Percentiles rank a stretch among this genome's conserved stretches.
Evolutionary conservation across 2,888 invertebrate species (phyloP).

Genomic region (Amblyjoppa fuscipennis): DNA sequence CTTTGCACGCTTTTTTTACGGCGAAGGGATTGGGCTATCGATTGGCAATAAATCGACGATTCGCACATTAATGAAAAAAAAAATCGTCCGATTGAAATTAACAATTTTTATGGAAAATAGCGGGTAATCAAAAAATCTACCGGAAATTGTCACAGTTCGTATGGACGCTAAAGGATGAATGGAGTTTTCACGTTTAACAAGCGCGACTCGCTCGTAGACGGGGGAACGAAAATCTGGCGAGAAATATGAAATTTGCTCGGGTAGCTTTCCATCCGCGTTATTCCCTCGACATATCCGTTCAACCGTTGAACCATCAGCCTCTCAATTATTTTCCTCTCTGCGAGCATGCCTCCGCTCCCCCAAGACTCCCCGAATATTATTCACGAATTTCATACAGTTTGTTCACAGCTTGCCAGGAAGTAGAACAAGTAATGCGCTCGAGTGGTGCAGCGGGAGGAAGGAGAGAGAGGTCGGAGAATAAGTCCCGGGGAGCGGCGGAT

Average conservation of each 20-base stretch:
- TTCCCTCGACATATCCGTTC: neutral
- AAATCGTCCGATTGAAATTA: neutral
- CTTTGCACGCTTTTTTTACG: neutral
- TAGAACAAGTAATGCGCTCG: constrained; percentile 22
- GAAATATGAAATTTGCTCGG: neutral
- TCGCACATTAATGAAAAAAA: too few relatives aligned
- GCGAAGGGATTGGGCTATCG: neutral
- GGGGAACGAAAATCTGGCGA: too few relatives aligned
- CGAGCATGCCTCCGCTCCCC: neutral
- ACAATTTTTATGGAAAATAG: neutral
- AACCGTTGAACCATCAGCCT: constrained; percentile 4
- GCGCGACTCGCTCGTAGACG: too few relatives aligned
- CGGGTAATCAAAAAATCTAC: neutral
- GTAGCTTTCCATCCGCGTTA: neutral
- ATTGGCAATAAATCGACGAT: neutral
- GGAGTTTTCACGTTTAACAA: neutral
- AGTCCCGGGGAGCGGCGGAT: constrained; percentile 13
- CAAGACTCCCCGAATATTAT: constrained; percentile 35
- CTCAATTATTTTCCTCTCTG: constrained; percentile 16
- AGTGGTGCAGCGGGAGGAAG: neutral
- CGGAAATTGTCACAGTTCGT: neutral
- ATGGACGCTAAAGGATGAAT: neutral
- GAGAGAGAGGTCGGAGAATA: constrained; percentile 27
- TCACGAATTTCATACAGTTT: constrained; percentile 55
- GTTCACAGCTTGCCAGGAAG: constrained; percentile 61